phyloP scores from a whole-genome alignment of 2,113 vertebrate genomes.

The Poeciliopsis retropinna region DNA sequence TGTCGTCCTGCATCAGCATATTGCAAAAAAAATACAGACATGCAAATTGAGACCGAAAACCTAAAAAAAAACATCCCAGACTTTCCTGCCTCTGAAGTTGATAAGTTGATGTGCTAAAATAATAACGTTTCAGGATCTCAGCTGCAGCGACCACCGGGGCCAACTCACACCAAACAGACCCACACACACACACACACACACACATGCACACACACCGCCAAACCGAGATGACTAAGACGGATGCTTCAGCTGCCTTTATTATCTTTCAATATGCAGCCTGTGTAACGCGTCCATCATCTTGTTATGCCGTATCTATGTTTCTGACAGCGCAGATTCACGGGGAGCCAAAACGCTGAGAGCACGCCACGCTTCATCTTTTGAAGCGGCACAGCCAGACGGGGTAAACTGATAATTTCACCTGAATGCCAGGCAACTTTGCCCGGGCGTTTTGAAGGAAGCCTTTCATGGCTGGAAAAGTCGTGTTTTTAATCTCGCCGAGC shows the following conservation, averaged over 20 bases:
- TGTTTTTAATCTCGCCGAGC: slow-evolving; percentile 53
- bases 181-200: slow-evolving; percentile 4
- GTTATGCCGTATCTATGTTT: slow-evolving; percentile 51
- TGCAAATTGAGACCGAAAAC: neutral
- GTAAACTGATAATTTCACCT: slow-evolving; percentile 47
- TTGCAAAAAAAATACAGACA: neutral
- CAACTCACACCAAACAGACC: neutral
- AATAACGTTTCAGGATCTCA: neutral
- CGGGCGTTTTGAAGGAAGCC: slow-evolving; percentile 34
- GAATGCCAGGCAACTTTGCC: slow-evolving; percentile 57
- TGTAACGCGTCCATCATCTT: slow-evolving; percentile 60
- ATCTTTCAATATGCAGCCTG: slow-evolving; percentile 55
- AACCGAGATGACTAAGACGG: slow-evolving; percentile 45
- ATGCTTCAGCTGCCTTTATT: slow-evolving; percentile 57
- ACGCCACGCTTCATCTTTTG: slow-evolving; percentile 42
- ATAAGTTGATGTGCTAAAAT: neutral
- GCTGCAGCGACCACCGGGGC: neutral
- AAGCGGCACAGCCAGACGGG: slow-evolving; percentile 33
- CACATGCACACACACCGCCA: neutral
- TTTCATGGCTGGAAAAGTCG: slow-evolving; percentile 48
- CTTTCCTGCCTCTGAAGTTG: neutral
- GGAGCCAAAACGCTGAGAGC: slow-evolving; percentile 45
- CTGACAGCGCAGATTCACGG: slow-evolving; percentile 35
- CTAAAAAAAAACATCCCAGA: neutral
- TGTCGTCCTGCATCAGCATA: neutral